phyloP scores from a whole-genome alignment of 2,888 invertebrate genomes.

The Torymus auratus region DNA sequence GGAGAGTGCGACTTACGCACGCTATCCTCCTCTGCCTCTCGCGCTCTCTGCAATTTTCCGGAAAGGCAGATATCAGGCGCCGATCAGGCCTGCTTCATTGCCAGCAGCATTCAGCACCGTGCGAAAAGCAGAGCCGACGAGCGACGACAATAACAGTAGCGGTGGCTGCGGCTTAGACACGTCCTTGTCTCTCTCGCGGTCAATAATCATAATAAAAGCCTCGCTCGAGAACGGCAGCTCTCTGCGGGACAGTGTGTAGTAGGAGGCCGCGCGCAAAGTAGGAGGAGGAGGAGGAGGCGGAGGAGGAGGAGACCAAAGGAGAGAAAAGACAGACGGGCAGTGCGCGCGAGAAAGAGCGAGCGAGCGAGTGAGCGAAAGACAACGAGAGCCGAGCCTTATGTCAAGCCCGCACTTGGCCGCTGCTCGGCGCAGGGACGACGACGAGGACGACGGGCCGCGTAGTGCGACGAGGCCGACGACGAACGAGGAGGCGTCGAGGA shows the following conservation, averaged over 20 bases:
- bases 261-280: background rate
- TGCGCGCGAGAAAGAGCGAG: background rate
- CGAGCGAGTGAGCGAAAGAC: constrained; percentile 22
- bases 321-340: constrained; percentile 23
- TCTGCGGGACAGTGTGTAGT: background rate
- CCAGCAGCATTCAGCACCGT: background rate
- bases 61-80: background rate
- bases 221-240: background rate
- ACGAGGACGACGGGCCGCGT: constrained; percentile 16
- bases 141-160: background rate
- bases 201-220: constrained; percentile 22
- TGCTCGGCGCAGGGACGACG: constrained; percentile 34
- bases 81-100: background rate
- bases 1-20: constrained; percentile 11
- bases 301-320: background rate
- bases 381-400: constrained; percentile 52
- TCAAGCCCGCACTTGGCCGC: constrained; percentile 50
- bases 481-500: background rate
- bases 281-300: constrained; percentile 12
- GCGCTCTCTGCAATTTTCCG: background rate
- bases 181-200: background rate
- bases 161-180: background rate
- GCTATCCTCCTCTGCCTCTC: background rate
- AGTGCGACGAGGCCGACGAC: background rate
- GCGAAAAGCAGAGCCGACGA: background rate